These are phyloP conservation scores for Phylloscopus whistleri DNA, from an alignment of 2,113 vertebrate genomes.

Conservation along the genomic window DNA sequence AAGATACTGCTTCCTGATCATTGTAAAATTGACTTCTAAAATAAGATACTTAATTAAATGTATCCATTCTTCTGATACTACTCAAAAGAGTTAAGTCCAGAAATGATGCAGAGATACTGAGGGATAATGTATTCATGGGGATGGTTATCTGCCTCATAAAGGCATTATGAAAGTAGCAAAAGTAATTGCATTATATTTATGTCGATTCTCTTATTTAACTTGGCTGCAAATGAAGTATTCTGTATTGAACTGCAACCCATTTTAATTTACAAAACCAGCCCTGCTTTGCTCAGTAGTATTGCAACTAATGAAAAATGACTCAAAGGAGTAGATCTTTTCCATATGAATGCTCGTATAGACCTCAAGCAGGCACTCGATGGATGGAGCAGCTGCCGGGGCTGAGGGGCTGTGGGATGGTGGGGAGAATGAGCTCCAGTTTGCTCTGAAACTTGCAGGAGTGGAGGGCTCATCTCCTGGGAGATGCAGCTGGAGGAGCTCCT, in stretches of 20 bases:
- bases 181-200: conserved; percentile 67
- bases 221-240: conserved; percentile 59
- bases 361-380: background rate
- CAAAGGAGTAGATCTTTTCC: conserved; percentile 49
- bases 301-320: conserved; percentile 63
- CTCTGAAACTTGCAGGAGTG: background rate
- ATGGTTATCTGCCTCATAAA: conserved; percentile 58
- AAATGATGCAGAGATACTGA: conserved; percentile 18
- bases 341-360: conserved; percentile 34
- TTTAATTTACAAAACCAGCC: conserved; percentile 61
- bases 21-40: conserved; percentile 43
- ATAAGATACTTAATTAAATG: conserved; percentile 63
- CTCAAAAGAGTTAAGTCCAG: conserved; percentile 51
- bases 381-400: background rate
- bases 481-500: background rate
- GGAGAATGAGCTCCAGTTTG: background rate
- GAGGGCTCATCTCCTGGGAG: background rate
- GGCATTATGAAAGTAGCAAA: conserved; percentile 49
- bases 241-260: conserved; percentile 63
- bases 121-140: conserved; percentile 46
- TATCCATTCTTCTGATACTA: conserved; percentile 43
- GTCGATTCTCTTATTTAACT: conserved; percentile 68
- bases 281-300: conserved; percentile 35
- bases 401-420: background rate
- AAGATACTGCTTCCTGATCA: conserved; percentile 30